Conservation (phyloP, 1,140 invertebrate genomes). For the Copidosoma floridanum region DNA sequence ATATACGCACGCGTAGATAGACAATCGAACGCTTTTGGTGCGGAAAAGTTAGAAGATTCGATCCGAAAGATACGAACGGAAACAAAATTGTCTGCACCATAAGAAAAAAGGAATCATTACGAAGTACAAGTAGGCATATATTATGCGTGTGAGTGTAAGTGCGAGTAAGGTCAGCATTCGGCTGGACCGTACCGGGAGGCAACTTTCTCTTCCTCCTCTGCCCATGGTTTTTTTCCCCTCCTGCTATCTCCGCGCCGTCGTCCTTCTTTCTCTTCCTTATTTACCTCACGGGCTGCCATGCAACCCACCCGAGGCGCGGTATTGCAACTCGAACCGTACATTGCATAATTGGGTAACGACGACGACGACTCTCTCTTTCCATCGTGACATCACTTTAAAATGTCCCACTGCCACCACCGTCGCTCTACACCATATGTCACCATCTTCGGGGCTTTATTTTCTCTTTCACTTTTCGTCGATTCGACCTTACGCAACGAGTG, state of each 20-base stretch:
- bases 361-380: slow-evolving; percentile 57
- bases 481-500: too few species aligned
- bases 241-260: background rate
- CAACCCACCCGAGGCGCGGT: too few species aligned
- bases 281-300: too few species aligned
- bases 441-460: too few species aligned
- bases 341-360: slow-evolving; percentile 54
- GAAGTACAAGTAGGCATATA: too few species aligned
- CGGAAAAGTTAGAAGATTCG: too few species aligned
- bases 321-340: slow-evolving; percentile 12
- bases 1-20: too few species aligned
- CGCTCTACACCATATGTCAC: too few species aligned
- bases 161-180: slow-evolving; percentile 56
- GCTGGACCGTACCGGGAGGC: slow-evolving; percentile 43
- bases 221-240: slow-evolving; percentile 22
- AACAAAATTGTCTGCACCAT: too few species aligned
- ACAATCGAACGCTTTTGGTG: too few species aligned
- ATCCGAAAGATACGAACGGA: too few species aligned
- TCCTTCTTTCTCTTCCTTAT: too few species aligned
- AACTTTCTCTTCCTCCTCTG: slow-evolving; percentile 48
- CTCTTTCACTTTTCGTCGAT: background rate
- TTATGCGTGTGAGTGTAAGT: background rate
- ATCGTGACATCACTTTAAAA: slow-evolving; percentile 52
- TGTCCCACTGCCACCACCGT: background rate
- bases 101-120: slow-evolving; percentile 1